These are phyloP conservation scores for Brachyistius frenatus DNA, from an alignment of 2,113 vertebrate species.

Conservation along the genomic window DNA sequence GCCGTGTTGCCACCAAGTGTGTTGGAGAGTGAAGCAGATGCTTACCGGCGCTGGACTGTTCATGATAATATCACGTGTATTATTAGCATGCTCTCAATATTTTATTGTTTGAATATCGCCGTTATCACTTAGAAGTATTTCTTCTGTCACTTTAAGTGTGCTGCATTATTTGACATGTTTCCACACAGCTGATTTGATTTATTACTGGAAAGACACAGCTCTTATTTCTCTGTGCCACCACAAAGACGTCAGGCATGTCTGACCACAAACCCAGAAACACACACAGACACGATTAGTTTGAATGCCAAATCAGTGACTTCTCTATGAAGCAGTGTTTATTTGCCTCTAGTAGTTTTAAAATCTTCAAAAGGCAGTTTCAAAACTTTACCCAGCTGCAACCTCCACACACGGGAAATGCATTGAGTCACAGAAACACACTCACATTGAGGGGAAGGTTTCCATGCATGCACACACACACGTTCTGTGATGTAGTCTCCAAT, in stretches of 20 bases:
- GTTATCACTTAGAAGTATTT: conserved; percentile 1
- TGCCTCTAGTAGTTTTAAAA: not conserved
- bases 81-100: too few species aligned
- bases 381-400: conserved; percentile 2
- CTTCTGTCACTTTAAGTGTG: not conserved
- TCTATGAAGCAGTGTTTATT: not conserved
- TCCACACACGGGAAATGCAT: not conserved
- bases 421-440: conserved; percentile 33
- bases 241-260: conserved; percentile 24
- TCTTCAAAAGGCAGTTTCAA: not conserved
- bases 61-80: too few species aligned
- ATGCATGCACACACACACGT: conserved; percentile 7
- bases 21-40: too few species aligned
- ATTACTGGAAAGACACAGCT: conserved; percentile 20
- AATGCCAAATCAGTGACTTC: not conserved
- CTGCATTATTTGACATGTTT: not conserved
- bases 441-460: conserved; percentile 2
- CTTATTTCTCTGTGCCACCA: conserved; percentile 13
- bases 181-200: conserved; percentile 34
- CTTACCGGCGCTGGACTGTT: too few species aligned
- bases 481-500: conserved; percentile 23
- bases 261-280: conserved; percentile 22
- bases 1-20: too few species aligned
- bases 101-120: too few species aligned
- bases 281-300: conserved; percentile 5